Evolutionary conservation across 2,888 invertebrate genomes (phyloP).

Genomic region (Andrena chrysosceles): DNA sequence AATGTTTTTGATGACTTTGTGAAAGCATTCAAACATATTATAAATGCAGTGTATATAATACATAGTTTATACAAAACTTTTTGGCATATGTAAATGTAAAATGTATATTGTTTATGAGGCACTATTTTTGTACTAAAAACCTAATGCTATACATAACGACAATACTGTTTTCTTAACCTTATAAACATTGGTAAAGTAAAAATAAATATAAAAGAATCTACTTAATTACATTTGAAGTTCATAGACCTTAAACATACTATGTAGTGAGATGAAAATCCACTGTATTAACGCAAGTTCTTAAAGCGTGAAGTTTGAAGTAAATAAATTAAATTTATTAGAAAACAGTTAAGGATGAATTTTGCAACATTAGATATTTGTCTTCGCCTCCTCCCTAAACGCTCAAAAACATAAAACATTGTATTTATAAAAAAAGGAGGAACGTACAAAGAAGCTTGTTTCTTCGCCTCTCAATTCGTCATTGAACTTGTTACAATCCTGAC

Average conservation of each 20-base stretch:
- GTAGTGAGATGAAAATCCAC: background rate
- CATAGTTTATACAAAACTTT: slow-evolving; percentile 44
- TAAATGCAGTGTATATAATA: slow-evolving; percentile 25
- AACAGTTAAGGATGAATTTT: too few species aligned
- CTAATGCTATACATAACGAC: slow-evolving; percentile 21
- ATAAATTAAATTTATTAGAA: too few species aligned
- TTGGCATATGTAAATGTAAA: slow-evolving; percentile 45
- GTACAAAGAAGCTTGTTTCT: too few species aligned
- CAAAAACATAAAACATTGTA: too few species aligned
- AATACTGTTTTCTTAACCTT: slow-evolving; percentile 21
- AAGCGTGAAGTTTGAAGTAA: too few species aligned
- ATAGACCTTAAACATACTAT: background rate
- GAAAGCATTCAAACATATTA: background rate
- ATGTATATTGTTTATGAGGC: slow-evolving; percentile 24
- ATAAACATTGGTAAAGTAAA: slow-evolving; percentile 16
- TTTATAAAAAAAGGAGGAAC: too few species aligned
- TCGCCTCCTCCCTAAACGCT: too few species aligned
- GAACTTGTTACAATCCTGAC: too few species aligned
- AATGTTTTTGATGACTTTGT: slow-evolving; percentile 12
- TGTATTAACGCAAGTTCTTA: too few species aligned
- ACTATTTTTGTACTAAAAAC: slow-evolving; percentile 58
- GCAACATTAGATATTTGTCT: too few species aligned
- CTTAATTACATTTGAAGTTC: background rate
- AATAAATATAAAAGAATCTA: slow-evolving; percentile 18
- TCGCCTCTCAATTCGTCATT: too few species aligned